phyloP scores from a whole-genome alignment of 2,888 invertebrate species.

The Plemyria rubiginata region DNA sequence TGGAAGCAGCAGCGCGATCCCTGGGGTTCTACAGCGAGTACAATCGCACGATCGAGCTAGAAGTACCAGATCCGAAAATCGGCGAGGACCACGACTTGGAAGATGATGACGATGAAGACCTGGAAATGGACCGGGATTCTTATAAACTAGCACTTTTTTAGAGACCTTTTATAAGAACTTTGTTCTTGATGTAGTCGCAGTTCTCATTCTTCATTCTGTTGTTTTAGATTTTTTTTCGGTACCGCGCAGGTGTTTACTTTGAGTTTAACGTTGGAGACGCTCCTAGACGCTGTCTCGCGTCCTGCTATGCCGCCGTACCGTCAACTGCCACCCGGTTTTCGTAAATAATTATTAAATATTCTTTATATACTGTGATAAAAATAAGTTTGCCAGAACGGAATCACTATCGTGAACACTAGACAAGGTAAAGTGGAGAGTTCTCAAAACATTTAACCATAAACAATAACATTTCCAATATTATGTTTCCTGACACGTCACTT shows the following conservation, averaged over 20 bases:
- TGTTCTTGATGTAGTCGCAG: no score
- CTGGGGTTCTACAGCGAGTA: slow-evolving; percentile 52
- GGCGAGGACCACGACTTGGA: slow-evolving; percentile 31
- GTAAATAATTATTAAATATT: no score
- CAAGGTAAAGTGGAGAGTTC: neutral
- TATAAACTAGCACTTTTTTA: slow-evolving; percentile 39
- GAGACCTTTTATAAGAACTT: neutral
- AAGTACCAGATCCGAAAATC: neutral
- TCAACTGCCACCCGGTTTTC: no score
- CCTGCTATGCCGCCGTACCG: no score
- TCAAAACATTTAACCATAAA: slow-evolving; percentile 16
- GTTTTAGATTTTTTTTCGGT: no score
- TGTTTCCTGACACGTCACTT: slow-evolving; percentile 7
- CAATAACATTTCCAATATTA: slow-evolving; percentile 6
- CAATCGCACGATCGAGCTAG: slow-evolving; percentile 49
- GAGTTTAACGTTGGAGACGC: no score
- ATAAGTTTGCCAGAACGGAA: no score
- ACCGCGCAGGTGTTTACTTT: no score
- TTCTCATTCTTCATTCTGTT: no score
- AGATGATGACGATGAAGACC: slow-evolving; percentile 52
- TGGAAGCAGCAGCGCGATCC: slow-evolving; percentile 51
- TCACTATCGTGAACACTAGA: neutral
- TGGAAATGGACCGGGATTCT: slow-evolving; percentile 44
- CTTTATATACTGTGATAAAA: no score
- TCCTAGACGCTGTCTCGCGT: no score